phyloP scores from a whole-genome alignment of 1,140 invertebrate genomes.

The Drosophila rufa region DNA sequence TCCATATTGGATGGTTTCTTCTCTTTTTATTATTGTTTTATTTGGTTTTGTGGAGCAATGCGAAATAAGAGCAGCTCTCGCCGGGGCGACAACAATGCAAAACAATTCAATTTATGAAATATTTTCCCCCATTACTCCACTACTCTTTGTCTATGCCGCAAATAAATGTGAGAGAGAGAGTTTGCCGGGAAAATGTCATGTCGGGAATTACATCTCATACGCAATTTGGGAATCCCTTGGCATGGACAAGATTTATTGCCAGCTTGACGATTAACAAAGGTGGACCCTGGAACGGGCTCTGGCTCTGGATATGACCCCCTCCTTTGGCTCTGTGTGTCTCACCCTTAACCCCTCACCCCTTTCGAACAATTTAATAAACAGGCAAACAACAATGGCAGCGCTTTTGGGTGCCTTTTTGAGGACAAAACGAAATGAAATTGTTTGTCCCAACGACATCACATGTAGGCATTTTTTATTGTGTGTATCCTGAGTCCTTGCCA shows the following conservation, averaged over 20 bases:
- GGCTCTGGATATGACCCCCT: background rate
- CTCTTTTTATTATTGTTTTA: constrained; percentile 44
- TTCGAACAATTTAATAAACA: constrained; percentile 77
- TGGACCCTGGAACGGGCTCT: constrained; percentile 19
- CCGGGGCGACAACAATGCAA: constrained; percentile 52
- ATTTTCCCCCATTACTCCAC: constrained; percentile 44
- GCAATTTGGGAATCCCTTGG: constrained; percentile 48
- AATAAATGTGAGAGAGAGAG: constrained; percentile 35
- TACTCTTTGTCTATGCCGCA: constrained; percentile 24
- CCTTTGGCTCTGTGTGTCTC: background rate
- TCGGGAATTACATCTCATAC: constrained; percentile 62
- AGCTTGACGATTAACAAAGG: constrained; percentile 77
- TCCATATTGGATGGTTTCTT: constrained; percentile 40
- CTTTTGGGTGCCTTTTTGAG: constrained; percentile 67
- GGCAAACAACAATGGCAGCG: constrained; percentile 45
- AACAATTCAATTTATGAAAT: constrained; percentile 78
- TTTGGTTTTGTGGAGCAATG: constrained; percentile 39
- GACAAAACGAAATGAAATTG: constrained; percentile 68
- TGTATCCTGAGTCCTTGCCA: constrained; percentile 38
- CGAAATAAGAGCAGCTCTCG: constrained; percentile 34
- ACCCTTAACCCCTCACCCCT: constrained; percentile 52
- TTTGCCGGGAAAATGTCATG: constrained; percentile 54
- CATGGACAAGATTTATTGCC: constrained; percentile 67
- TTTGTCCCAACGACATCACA: constrained; percentile 34
- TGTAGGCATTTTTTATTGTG: constrained; percentile 56